Conservation (phyloP, 2,888 invertebrate species). For the Leucoptera coffeella region DNA sequence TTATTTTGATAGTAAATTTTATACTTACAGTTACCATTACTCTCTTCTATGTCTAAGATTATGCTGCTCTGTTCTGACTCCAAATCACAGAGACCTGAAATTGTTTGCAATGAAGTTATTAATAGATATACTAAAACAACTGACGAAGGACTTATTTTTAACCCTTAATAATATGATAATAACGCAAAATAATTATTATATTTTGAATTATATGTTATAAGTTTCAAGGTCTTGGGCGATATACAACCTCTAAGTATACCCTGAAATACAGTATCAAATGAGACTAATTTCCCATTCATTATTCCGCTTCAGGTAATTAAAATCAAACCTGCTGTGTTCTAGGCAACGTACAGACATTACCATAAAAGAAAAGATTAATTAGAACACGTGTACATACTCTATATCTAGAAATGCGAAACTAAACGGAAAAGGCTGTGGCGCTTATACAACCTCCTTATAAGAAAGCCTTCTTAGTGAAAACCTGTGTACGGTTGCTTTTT, state of each 20-base stretch:
- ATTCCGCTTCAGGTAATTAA: too few species aligned
- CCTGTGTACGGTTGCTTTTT: not conserved
- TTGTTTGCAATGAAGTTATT: too few species aligned
- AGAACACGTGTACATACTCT: constrained; percentile 17
- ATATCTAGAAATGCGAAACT: constrained; percentile 7
- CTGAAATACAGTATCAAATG: too few species aligned
- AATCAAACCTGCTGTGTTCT: constrained; percentile 6
- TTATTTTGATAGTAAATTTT: too few species aligned
- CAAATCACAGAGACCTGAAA: constrained; percentile 66
- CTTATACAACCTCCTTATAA: constrained; percentile 1
- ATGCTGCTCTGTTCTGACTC: constrained; percentile 84
- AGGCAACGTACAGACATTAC: constrained; percentile 4
- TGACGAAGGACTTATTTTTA: constrained; percentile 1
- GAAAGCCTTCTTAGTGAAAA: constrained; percentile 1
- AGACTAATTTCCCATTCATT: too few species aligned
- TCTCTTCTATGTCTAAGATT: constrained; percentile 86
- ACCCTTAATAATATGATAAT: too few species aligned
- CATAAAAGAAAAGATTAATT: constrained; percentile 18
- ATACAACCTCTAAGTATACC: too few species aligned
- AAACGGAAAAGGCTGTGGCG: constrained; percentile 2
- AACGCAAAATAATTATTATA: too few species aligned
- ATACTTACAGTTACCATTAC: constrained; percentile 76
- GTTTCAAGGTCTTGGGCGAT: too few species aligned
- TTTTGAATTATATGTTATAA: too few species aligned
- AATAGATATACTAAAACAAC: not conserved